These are phyloP conservation scores for Lordiphosa collinella DNA, from an alignment of 1,140 invertebrate species.

Conservation along the genomic window DNA sequence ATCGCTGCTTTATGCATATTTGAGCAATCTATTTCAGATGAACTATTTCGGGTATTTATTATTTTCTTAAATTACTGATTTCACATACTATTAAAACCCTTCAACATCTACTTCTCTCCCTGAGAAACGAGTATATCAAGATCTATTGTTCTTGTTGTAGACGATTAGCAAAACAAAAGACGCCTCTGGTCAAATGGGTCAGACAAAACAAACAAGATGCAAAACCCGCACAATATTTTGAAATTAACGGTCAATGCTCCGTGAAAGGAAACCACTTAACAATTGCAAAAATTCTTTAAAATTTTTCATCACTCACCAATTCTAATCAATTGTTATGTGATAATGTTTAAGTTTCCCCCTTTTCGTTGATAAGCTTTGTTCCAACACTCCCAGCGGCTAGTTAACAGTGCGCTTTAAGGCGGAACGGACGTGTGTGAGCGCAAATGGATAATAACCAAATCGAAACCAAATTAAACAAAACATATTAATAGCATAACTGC, in stretches of 20 bases:
- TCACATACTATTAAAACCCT: no score
- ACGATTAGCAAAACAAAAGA: no score
- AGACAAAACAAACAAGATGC: neutral
- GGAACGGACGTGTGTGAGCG: conserved; percentile 17
- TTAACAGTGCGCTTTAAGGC: conserved; percentile 38
- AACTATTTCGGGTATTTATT: no score
- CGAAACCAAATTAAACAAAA: conserved; percentile 18
- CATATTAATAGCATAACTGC: conserved; percentile 23
- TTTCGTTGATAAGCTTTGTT: neutral
- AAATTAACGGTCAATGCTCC: conserved; percentile 2
- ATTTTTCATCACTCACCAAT: conserved; percentile 25
- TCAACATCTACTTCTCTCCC: no score
- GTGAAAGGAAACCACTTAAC: no score
- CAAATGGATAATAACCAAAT: neutral
- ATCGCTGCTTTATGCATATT: no score
- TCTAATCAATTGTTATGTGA: neutral
- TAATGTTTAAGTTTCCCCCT: neutral
- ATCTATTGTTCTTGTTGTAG: no score
- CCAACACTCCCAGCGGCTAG: conserved; percentile 17
- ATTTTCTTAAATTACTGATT: no score
- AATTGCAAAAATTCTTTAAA: conserved; percentile 9
- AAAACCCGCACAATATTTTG: neutral
- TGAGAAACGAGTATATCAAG: no score
- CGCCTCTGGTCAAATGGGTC: neutral
- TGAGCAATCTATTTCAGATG: no score